Percentiles rank a stretch among this genome's conserved stretches.
Evolutionary conservation across 2,888 invertebrate genomes (phyloP).

Genomic region (Acanthosepion pharaonis): DNA sequence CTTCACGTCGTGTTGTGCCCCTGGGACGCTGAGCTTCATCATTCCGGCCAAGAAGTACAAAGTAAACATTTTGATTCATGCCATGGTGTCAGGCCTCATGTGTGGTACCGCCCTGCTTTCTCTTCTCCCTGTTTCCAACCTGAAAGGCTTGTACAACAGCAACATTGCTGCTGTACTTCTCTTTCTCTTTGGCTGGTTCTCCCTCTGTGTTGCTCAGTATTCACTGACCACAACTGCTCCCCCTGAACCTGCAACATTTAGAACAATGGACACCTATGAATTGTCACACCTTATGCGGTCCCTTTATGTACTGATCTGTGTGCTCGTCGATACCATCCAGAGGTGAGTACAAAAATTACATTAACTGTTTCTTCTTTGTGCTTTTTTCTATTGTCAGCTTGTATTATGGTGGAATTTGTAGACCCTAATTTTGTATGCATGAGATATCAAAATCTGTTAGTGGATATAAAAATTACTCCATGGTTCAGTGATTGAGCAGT

Average conservation of each 20-base stretch:
- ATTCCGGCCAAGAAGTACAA: conserved; percentile 69
- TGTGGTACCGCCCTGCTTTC: conserved; percentile 68
- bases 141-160: conserved; percentile 64
- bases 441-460: too few relatives aligned
- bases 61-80: conserved; percentile 68
- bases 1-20: conserved; percentile 70
- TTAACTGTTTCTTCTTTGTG: background rate
- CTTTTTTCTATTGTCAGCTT: too few relatives aligned
- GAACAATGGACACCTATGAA: conserved; percentile 69
- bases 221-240: conserved; percentile 69
- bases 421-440: too few relatives aligned
- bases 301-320: conserved; percentile 69
- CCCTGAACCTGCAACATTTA: conserved; percentile 71
- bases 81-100: conserved; percentile 63
- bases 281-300: conserved; percentile 67
- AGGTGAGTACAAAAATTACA: conserved; percentile 59
- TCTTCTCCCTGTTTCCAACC: conserved; percentile 63
- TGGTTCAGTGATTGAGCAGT: too few relatives aligned
- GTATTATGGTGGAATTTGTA: too few relatives aligned
- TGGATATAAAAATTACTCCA: too few relatives aligned
- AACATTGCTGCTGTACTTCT: conserved; percentile 67
- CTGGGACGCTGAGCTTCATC: conserved; percentile 69
- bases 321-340: conserved; percentile 64
- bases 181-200: conserved; percentile 70
- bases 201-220: conserved; percentile 69